Evolutionary conservation across 2,113 vertebrate species (phyloP), one percentile per base, ranked within the genome.

Genomic region (Corapipo altera): DNA sequence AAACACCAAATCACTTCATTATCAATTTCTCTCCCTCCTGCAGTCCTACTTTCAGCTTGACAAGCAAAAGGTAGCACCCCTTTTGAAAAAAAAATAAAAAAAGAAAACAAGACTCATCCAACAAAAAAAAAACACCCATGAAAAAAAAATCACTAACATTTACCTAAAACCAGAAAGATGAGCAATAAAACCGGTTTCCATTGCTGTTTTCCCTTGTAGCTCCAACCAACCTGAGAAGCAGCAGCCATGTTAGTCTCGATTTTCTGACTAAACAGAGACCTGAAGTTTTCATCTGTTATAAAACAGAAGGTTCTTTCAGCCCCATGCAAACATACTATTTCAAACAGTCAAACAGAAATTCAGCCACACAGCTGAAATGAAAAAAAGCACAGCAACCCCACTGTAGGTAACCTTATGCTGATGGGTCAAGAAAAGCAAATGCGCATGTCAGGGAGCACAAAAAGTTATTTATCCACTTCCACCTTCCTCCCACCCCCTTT

Each of bases 221-320:
- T 87, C 89, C 90, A 78, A 71, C 4, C 27, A 62, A 88, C 15
- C 91, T 39, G 72, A 91, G 89, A 93, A 93, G 81, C 92, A 93
- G 78, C 89, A 91, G 92, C 90, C 97, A 96, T 92, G 82, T 79
- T 57, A 85, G 57, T 74, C 94, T 76, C 89, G 55, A 85, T 86
- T 44, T 93, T 66, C 89, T 87, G 88, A 91, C 95, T 85, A n/a
- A 95, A 93, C 54, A 65, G 80, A 89, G 88, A 72, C 91, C 84
- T 93, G 70, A 96, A 97, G 94, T 93, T 91, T 85, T 92, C 51
- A 71, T 61, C 94, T 72, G 62, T 89, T 94, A 44, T 76, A 62
- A 93, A 58, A 98, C 97, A 98, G 97, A 97, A 96, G 94, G 92
- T 71, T 97, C 98, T 98, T 98, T 98, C 97, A 98, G 96, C 74